Percentiles rank a stretch among this genome's conserved stretches.
Evolutionary conservation across 2,797 vertebrate genomes (phyloP).

Genomic region (Euthynnus affinis): DNA sequence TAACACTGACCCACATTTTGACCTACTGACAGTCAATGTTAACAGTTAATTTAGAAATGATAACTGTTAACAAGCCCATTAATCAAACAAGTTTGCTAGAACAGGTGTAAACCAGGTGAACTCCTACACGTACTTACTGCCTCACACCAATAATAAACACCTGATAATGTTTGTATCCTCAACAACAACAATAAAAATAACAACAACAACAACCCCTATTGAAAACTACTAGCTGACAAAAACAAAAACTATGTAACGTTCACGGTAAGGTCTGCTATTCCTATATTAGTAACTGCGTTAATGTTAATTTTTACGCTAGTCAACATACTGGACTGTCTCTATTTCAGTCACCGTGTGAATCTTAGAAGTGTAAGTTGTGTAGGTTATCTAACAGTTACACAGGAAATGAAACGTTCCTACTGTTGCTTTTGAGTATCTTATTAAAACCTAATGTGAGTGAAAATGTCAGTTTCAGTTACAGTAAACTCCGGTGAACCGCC

Average conservation of each 20-base stretch:
- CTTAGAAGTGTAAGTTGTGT: neutral
- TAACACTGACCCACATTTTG: conserved; percentile 25
- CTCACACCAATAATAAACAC: neutral
- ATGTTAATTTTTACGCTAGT: neutral
- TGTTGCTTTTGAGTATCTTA: no score
- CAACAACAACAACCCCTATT: neutral
- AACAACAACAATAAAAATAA: no score
- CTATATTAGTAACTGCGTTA: neutral
- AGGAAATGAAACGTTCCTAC: neutral
- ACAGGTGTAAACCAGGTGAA: no score
- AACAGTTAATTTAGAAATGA: no score
- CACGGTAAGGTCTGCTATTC: neutral
- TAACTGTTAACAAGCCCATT: neutral
- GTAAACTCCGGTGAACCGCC: neutral
- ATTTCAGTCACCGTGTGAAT: neutral
- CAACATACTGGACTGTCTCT: neutral
- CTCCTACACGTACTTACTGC: neutral
- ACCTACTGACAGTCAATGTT: neutral
- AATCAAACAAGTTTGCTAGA: neutral
- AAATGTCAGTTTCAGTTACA: neutral
- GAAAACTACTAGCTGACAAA: neutral
- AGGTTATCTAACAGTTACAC: neutral
- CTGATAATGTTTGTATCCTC: neutral
- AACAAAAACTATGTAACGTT: neutral
- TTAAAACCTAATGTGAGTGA: neutral